phyloP scores from a whole-genome alignment of 1,140 invertebrate genomes.

The Pectinophora gossypiella region DNA sequence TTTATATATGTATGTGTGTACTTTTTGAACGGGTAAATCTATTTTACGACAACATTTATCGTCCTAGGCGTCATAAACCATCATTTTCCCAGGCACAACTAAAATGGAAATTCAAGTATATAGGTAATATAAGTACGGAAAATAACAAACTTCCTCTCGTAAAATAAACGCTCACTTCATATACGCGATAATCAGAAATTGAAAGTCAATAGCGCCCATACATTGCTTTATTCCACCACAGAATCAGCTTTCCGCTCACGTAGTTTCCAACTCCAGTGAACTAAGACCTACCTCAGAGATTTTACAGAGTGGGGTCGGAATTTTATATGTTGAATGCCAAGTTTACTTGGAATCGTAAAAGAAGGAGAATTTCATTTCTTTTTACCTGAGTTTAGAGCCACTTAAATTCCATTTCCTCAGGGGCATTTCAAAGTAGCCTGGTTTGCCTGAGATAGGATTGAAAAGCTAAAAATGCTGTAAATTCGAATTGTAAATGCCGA shows the following conservation, averaged over 20 bases:
- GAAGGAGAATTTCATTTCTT: neutral
- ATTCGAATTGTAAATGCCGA: constrained; percentile 3
- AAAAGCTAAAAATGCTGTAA: neutral
- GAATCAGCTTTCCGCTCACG: neutral
- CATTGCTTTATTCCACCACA: neutral
- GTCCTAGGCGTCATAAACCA: too few relatives aligned
- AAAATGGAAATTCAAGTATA: too few relatives aligned
- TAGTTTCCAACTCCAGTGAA: neutral
- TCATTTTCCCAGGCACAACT: too few relatives aligned
- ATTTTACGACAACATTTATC: too few relatives aligned
- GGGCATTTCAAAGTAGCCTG: too few relatives aligned
- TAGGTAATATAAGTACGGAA: too few relatives aligned
- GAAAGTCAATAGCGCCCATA: neutral
- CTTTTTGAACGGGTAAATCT: too few relatives aligned
- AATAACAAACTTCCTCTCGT: too few relatives aligned
- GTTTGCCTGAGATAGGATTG: too few relatives aligned
- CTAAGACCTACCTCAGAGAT: neutral
- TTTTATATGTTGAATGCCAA: neutral
- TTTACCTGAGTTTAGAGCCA: neutral
- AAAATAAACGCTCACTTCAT: too few relatives aligned
- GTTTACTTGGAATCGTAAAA: neutral
- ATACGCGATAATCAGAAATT: neutral
- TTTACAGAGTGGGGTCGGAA: neutral
- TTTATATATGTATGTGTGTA: too few relatives aligned
- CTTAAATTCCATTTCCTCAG: neutral